Percentiles rank a stretch among this genome's conserved stretches.
phyloP scores from a whole-genome alignment of 1,140 invertebrate genomes.

The Pollicipes pollicipes region DNA sequence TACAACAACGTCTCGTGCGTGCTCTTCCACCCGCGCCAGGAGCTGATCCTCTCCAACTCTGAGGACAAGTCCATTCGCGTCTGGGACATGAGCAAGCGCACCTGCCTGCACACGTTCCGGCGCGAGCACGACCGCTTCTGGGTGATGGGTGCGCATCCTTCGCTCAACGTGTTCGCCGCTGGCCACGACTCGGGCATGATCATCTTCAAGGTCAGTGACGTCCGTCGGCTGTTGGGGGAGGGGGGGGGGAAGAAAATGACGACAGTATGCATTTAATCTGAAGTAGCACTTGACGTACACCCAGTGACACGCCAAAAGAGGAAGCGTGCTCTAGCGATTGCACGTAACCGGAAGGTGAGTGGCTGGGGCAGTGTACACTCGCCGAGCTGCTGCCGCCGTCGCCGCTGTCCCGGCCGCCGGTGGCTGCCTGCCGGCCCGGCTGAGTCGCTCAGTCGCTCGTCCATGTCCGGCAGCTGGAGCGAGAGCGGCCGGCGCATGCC shows the following conservation, averaged over 20 bases:
- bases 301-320: not conserved
- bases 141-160: slow-evolving; percentile 75
- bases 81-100: slow-evolving; percentile 96
- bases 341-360: no score
- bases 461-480: no score
- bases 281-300: slow-evolving; percentile 13
- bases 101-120: slow-evolving; percentile 87
- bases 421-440: no score
- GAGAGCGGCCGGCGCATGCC: slow-evolving; percentile 89
- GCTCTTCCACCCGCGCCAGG: slow-evolving; percentile 91
- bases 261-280: slow-evolving; percentile 4
- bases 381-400: no score
- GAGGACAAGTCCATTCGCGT: slow-evolving; percentile 96
- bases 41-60: slow-evolving; percentile 81
- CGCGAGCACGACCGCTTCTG: slow-evolving; percentile 89
- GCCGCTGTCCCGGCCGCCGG: no score
- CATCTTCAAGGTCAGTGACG: no score
- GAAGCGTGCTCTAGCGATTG: not conserved
- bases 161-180: slow-evolving; percentile 49
- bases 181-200: slow-evolving; percentile 92
- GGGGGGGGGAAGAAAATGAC: slow-evolving; percentile 13
- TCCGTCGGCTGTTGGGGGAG: no score
- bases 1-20: slow-evolving; percentile 99
- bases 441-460: no score
- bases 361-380: no score